Evolutionary conservation across 2,797 vertebrate genomes (phyloP), one percentile per base, ranked within the genome.

Genomic region (Pipistrellus nathusii): DNA sequence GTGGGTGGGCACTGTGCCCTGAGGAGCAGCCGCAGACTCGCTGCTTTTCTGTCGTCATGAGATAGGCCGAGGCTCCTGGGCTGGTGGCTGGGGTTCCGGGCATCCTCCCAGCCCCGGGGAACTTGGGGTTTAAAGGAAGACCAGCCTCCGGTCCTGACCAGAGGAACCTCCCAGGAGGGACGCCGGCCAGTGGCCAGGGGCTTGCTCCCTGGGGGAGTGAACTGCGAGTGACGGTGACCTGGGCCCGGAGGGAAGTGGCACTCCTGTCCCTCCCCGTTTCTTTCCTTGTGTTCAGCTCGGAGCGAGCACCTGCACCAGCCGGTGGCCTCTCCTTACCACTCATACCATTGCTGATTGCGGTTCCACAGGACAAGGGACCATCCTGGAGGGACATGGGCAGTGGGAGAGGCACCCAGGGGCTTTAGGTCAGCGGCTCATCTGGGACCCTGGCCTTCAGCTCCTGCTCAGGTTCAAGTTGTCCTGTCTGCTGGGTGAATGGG

Each of bases 241-340:
- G 17, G 13, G 23, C 55, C 81, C 17, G 0, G 38, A 55, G 21
- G 46, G 38, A 18, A 32, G 46, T 5, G 0, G 25, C 6, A 0
- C 2, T 9, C 35, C 23, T 12, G 32, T 32, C 46, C 0, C 25
- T 55, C 1, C 20, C 7, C 6, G 11, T n/a, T 32, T 32, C 53
- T 38, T 17, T 64, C 25, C 0, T 6, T 46, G 53, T 41, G 32
- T 25, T 8, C 44, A 7, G 10, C 44, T 59, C 17, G 1, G 11
- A 41, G 62, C 6, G 46, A 48, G 48, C 2, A 11, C 77, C 48
- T 66, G 62, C 35, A 3, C 25, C 1, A 3, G 15, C 68, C 64
- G 4, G 6, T 75, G 69, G 72, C 48, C 59, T 92, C n/a, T 66
- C 4, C 9, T 30, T 23, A 46, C 6, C 46, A 46, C 38, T 46